phyloP scores from a whole-genome alignment of 2,888 invertebrate genomes.

The Phoenoteleia sp. region DNA sequence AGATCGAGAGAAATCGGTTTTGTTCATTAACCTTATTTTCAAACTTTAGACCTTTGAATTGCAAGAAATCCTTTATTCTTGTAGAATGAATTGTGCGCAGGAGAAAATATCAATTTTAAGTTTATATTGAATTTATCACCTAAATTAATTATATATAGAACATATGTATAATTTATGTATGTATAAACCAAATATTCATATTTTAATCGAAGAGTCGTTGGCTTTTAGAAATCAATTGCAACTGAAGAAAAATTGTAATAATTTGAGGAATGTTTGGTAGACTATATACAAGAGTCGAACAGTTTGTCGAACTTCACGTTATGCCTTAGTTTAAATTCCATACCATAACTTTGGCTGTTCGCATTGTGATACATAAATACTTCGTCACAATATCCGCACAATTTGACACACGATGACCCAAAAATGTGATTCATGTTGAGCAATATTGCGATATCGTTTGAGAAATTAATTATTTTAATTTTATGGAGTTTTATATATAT shows the following conservation, averaged over 20 bases:
- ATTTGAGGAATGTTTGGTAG: background rate
- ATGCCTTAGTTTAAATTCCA: conserved; percentile 9
- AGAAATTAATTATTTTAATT: background rate
- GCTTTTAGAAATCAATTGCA: too few species aligned
- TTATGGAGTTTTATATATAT: conserved; percentile 38
- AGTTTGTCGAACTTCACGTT: too few species aligned
- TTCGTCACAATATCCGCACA: background rate
- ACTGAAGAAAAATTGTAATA: too few species aligned
- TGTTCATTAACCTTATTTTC: conserved; percentile 9
- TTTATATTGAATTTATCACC: too few species aligned
- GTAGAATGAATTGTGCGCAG: too few species aligned
- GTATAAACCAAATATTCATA: background rate
- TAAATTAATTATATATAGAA: too few species aligned
- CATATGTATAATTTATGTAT: background rate
- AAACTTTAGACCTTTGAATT: background rate
- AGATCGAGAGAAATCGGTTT: background rate
- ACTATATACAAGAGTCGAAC: background rate
- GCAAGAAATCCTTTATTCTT: too few species aligned
- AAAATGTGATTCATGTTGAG: too few species aligned
- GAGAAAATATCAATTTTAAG: too few species aligned
- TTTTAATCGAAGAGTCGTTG: too few species aligned
- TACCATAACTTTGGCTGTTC: background rate
- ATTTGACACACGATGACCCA: too few species aligned
- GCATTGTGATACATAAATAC: background rate
- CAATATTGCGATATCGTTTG: background rate